Evolutionary conservation across 2,888 invertebrate species (phyloP).

Genomic region (Caenorhabditis wallacei): DNA sequence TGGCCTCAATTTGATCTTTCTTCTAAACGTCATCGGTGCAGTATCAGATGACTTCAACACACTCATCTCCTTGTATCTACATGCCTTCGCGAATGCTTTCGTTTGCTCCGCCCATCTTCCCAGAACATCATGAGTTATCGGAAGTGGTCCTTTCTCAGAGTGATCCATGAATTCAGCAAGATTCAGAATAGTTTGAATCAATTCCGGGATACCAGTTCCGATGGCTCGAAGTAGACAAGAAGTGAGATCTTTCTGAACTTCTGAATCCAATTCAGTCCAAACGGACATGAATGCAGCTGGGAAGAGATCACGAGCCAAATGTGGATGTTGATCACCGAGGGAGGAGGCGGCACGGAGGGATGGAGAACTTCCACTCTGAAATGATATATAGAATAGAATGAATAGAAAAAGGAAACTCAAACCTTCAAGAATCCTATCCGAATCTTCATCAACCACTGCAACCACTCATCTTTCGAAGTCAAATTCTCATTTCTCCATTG

Average conservation of each 20-base stretch:
- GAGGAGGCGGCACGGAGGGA: constrained; percentile 94
- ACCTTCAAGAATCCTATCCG: constrained; percentile 95
- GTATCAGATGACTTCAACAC: constrained; percentile 64
- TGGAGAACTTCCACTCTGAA: constrained; percentile 90
- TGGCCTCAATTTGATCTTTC: constrained; percentile 22
- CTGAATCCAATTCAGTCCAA: constrained; percentile 94
- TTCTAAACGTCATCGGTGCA: constrained; percentile 10
- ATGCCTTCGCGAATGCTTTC: constrained; percentile 90
- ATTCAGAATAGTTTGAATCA: constrained; percentile 87
- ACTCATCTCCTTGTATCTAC: constrained; percentile 88
- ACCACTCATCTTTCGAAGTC: constrained; percentile 91
- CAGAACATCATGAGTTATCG: constrained; percentile 91
- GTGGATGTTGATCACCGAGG: constrained; percentile 94
- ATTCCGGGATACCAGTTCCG: constrained; percentile 85
- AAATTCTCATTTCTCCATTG: constrained; percentile 60
- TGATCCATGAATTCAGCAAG: constrained; percentile 99
- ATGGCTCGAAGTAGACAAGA: constrained; percentile 90
- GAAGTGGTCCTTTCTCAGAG: constrained; percentile 94
- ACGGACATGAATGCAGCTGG: constrained; percentile 99
- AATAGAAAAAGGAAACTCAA: background rate
- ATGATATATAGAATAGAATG: background rate
- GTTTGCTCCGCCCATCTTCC: constrained; percentile 97
- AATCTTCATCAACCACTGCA: constrained; percentile 95
- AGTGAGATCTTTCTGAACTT: constrained; percentile 91
- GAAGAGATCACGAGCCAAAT: constrained; percentile 95